Percentiles rank a stretch among this genome's conserved stretches.
Evolutionary conservation across 2,797 vertebrate species (phyloP).

Genomic region (Xenopus petersii): DNA sequence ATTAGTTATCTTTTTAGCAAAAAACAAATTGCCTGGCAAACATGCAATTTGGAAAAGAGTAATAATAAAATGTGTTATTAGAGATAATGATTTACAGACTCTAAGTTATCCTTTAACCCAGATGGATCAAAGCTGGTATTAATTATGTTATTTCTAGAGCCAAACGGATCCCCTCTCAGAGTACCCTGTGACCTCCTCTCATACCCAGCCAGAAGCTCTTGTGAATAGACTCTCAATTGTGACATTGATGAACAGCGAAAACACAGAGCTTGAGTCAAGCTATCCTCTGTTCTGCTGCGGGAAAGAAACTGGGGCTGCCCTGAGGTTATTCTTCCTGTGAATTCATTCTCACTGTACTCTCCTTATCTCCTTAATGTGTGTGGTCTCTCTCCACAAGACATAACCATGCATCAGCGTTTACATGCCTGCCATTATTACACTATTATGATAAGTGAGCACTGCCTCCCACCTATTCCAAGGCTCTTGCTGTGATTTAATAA

Average conservation of each 20-base stretch:
- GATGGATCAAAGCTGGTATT: conserved; percentile 47
- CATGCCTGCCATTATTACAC: conserved; percentile 13
- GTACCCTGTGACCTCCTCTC: conserved; percentile 58
- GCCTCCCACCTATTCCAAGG: rapidly evolving
- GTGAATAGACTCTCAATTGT: conserved; percentile 45
- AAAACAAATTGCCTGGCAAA: neutral
- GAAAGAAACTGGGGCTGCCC: conserved; percentile 32
- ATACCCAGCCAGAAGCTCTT: conserved; percentile 52
- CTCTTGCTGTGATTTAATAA: conserved; percentile 31
- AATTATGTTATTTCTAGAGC: conserved; percentile 50
- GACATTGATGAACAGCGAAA: conserved; percentile 50
- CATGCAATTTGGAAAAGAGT: neutral
- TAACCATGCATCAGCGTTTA: conserved; percentile 38
- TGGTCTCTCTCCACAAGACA: conserved; percentile 35
- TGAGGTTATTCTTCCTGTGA: conserved; percentile 26
- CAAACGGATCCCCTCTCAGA: conserved; percentile 43
- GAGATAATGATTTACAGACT: conserved; percentile 23
- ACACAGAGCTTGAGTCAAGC: conserved; percentile 23
- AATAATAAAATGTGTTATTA: conserved; percentile 5
- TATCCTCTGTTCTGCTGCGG: conserved; percentile 28
- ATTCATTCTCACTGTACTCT: conserved; percentile 30
- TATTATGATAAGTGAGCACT: conserved; percentile 17
- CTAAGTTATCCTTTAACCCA: conserved; percentile 31
- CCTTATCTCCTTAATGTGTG: conserved; percentile 1
- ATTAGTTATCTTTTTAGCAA: neutral